Evolutionary conservation across 2,888 invertebrate species (phyloP).

Genomic region (Notodonta dromedarius): DNA sequence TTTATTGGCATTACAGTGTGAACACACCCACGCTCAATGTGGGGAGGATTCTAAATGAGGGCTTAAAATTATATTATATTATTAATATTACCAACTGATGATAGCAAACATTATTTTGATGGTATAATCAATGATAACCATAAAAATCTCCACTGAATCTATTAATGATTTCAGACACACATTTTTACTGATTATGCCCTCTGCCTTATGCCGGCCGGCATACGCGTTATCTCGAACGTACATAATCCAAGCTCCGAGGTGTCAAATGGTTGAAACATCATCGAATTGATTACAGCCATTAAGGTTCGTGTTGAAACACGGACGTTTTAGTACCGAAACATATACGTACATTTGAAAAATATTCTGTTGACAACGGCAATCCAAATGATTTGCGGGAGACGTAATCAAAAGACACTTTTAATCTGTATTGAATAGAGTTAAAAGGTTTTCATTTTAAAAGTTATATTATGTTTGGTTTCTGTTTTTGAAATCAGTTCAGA

Average conservation of each 20-base stretch:
- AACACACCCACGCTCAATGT: too few relatives aligned
- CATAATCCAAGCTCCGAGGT: constrained; percentile 39
- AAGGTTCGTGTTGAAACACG: constrained; percentile 73
- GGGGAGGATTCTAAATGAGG: too few relatives aligned
- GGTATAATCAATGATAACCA: too few relatives aligned
- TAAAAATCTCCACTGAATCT: constrained; percentile 6
- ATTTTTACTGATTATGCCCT: not conserved
- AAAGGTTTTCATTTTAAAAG: not conserved
- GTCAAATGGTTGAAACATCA: constrained; percentile 49
- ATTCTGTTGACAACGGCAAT: constrained; percentile 66
- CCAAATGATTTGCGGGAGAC: constrained; percentile 9
- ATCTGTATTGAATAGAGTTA: constrained; percentile 1
- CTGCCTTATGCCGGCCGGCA: not conserved
- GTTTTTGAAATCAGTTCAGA: constrained; percentile 71
- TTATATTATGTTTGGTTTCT: constrained; percentile 24
- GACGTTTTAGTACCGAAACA: constrained; percentile 70
- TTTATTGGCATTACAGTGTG: too few relatives aligned
- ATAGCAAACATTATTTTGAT: too few relatives aligned
- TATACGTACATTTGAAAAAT: constrained; percentile 72
- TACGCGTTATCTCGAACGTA: constrained; percentile 35
- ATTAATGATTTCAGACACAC: not conserved
- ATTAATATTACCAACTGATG: too few relatives aligned
- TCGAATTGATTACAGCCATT: constrained; percentile 79
- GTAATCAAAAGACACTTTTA: constrained; percentile 32
- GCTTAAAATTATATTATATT: too few relatives aligned